These are phyloP conservation scores for Haliclystus octoradiatus DNA, from an alignment of 30 jellyfish, hydroid and myxozoan species.

Conservation along the genomic window DNA sequence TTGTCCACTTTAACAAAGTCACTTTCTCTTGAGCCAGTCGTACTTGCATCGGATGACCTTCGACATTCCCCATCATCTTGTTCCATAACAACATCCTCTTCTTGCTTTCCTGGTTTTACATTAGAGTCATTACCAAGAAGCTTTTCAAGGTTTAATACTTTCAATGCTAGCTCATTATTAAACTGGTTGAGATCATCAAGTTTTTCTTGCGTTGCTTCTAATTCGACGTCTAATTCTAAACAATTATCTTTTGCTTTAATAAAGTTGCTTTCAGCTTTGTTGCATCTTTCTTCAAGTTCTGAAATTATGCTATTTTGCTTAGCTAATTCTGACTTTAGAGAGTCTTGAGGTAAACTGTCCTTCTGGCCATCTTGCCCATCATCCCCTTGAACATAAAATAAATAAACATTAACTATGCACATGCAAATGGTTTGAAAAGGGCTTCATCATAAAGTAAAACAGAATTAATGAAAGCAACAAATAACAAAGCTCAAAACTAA, in stretches of 20 bases:
- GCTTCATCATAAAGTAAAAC: too few relatives aligned
- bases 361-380: background rate
- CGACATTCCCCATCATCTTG: conserved; percentile 19
- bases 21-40: conserved; percentile 4
- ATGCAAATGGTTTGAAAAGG: too few relatives aligned
- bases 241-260: background rate
- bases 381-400: background rate
- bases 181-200: background rate
- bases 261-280: background rate
- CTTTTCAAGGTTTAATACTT: background rate
- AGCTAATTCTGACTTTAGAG: background rate
- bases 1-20: conserved; percentile 21
- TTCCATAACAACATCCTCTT: conserved; percentile 9
- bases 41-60: background rate
- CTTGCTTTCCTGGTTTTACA: conserved; percentile 8
- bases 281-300: background rate
- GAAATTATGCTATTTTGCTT: background rate
- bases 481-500: too few relatives aligned
- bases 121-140: background rate
- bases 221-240: background rate
- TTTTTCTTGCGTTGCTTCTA: background rate
- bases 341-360: background rate
- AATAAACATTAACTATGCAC: too few relatives aligned
- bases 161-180: background rate
- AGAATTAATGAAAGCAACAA: too few relatives aligned